phyloP scores from a whole-genome alignment of 2,797 vertebrate genomes.

The Bucorvus abyssinicus region DNA sequence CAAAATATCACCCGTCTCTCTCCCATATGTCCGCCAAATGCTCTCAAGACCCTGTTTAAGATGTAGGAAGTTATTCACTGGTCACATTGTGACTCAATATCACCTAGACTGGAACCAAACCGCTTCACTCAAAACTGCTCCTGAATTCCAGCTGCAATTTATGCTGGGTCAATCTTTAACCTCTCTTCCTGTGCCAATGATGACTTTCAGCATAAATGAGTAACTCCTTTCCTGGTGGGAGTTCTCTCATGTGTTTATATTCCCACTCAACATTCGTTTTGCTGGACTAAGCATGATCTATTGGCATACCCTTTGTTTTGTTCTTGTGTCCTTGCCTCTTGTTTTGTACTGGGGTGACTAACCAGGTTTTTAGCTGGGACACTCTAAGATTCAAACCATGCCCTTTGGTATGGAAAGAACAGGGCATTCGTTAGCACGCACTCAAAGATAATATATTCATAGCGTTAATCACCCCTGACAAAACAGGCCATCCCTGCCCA shows the following conservation, averaged over 20 bases:
- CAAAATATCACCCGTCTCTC: accelerated
- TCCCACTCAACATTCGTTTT: not conserved
- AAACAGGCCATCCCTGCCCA: not conserved
- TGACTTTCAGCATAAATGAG: slow-evolving; percentile 11
- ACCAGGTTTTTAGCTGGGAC: not conserved
- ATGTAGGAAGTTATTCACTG: not conserved
- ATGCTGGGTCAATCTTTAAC: slow-evolving; percentile 44
- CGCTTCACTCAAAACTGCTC: not conserved
- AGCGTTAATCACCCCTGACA: slow-evolving; percentile 7
- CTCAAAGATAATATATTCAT: slow-evolving; percentile 14
- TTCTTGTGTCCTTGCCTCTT: not conserved
- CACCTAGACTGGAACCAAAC: not conserved
- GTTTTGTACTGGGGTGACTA: not conserved
- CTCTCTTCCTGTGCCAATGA: not conserved
- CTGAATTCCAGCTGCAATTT: not conserved
- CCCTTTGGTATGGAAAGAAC: slow-evolving; percentile 24
- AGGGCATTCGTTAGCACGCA: not conserved
- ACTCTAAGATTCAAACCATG: not conserved
- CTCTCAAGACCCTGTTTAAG: not conserved
- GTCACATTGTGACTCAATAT: not conserved
- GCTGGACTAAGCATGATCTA: not conserved
- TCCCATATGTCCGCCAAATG: not conserved
- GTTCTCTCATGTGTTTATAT: not conserved
- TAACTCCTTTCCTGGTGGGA: slow-evolving; percentile 28
- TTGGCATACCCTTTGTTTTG: not conserved